Percentiles rank a stretch among this genome's conserved stretches.
Conservation (phyloP, 2,113 vertebrate species). For the Pelecanoides urinatrix region DNA sequence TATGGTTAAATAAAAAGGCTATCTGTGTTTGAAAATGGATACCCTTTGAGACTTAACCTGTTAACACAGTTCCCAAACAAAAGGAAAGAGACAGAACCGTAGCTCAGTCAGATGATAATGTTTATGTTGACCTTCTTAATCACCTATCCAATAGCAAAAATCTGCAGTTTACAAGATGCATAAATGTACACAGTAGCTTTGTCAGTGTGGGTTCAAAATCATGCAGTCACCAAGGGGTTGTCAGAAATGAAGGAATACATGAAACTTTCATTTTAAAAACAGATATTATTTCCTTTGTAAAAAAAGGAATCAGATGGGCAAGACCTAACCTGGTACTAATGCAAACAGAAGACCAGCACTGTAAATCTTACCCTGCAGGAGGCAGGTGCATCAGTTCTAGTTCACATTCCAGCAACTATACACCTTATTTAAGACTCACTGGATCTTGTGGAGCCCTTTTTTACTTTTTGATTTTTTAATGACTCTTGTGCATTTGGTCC, state of each 20-base stretch:
- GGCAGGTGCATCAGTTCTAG: neutral
- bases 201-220: neutral
- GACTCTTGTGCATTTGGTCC: neutral
- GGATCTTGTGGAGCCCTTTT: neutral
- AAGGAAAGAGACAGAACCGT: neutral
- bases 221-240: neutral
- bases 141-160: neutral
- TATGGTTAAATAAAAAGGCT: neutral
- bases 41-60: neutral
- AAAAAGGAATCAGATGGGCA: neutral
- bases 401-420: accelerated
- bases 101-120: accelerated
- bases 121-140: neutral
- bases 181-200: neutral
- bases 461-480: neutral
- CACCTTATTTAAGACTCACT: neutral
- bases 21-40: neutral
- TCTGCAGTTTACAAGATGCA: neutral
- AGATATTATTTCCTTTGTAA: neutral
- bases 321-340: neutral
- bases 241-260: neutral
- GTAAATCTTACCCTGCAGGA: neutral
- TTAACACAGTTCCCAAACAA: neutral
- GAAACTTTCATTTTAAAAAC: neutral
- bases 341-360: neutral